Evolutionary conservation across 2,113 vertebrate species (phyloP).

Genomic region (Odocoileus virginianus): DNA sequence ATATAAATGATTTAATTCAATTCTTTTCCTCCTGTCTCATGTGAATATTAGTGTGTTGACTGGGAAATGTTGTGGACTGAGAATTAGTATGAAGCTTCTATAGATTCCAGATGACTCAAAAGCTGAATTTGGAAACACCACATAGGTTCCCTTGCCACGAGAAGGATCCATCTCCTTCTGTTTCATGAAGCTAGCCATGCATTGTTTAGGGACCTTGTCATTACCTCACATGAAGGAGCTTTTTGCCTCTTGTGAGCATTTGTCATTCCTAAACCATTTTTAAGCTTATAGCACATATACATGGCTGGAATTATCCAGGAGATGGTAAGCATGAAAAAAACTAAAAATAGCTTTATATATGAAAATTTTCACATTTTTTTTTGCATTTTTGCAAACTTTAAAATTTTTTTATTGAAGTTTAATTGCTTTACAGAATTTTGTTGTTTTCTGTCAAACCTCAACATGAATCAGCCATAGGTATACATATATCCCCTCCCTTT

Average conservation of each 20-base stretch:
- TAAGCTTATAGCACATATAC: neutral
- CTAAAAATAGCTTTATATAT: neutral
- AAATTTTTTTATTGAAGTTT: neutral
- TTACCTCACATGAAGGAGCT: neutral
- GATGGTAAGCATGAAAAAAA: neutral
- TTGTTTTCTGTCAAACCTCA: too few relatives aligned
- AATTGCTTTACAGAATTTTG: too few relatives aligned
- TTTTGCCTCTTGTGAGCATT: neutral
- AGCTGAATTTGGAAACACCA: neutral
- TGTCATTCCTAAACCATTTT: neutral
- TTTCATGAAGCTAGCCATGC: neutral
- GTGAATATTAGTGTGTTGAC: neutral
- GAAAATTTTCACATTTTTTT: neutral
- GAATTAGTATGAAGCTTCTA: neutral
- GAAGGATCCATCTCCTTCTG: neutral
- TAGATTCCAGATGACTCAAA: neutral
- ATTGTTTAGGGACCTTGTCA: neutral
- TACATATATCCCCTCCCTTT: too few relatives aligned
- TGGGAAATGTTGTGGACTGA: neutral
- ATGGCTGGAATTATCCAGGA: neutral
- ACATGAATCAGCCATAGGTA: too few relatives aligned
- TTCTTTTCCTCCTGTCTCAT: neutral
- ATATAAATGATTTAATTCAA: neutral
- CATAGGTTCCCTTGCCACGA: neutral
- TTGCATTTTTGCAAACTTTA: neutral